A percentile compares a stretch with the other conserved stretches of the same genome.
Evolutionary conservation across 2,888 invertebrate genomes (phyloP).

Genomic region (Metacarcinus magister): DNA sequence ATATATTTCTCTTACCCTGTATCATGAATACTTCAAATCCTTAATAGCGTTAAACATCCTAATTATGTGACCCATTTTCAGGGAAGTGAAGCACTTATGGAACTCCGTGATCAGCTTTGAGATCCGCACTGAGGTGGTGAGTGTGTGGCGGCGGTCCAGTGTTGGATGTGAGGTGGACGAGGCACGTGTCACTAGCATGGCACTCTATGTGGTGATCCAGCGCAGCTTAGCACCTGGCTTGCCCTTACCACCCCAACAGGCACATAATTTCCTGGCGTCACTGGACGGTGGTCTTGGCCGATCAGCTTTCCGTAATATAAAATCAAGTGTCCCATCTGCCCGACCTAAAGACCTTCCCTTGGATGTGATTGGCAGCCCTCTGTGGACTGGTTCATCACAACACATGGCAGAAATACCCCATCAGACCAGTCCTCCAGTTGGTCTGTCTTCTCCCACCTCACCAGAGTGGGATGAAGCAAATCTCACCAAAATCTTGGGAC

Average conservation of each 20-base stretch:
- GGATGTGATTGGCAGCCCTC: slow-evolving; percentile 53
- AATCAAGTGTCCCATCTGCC: slow-evolving; percentile 69
- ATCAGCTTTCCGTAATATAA: slow-evolving; percentile 76
- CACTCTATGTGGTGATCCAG: slow-evolving; percentile 80
- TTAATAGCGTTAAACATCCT: background rate
- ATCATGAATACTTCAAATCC: background rate
- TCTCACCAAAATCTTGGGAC: slow-evolving; percentile 80
- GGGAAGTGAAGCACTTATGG: slow-evolving; percentile 78
- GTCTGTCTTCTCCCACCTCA: slow-evolving; percentile 78
- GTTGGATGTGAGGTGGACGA: slow-evolving; percentile 78
- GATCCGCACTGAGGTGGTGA: slow-evolving; percentile 77
- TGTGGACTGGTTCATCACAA: slow-evolving; percentile 55
- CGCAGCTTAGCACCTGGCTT: slow-evolving; percentile 77
- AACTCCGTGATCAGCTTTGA: slow-evolving; percentile 70
- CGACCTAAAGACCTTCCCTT: slow-evolving; percentile 76
- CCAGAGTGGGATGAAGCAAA: slow-evolving; percentile 82
- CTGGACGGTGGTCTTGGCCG: slow-evolving; percentile 77
- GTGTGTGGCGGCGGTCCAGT: slow-evolving; percentile 79
- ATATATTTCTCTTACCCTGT: background rate
- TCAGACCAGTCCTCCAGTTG: slow-evolving; percentile 59
- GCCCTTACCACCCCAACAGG: slow-evolving; percentile 71
- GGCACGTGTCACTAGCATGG: slow-evolving; percentile 79
- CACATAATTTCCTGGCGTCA: slow-evolving; percentile 69
- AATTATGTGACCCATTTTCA: slow-evolving; percentile 50
- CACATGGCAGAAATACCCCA: slow-evolving; percentile 55